These are phyloP conservation scores for Mythimna albipuncta DNA, from an alignment of 2,888 invertebrate genomes.

Conservation along the genomic window DNA sequence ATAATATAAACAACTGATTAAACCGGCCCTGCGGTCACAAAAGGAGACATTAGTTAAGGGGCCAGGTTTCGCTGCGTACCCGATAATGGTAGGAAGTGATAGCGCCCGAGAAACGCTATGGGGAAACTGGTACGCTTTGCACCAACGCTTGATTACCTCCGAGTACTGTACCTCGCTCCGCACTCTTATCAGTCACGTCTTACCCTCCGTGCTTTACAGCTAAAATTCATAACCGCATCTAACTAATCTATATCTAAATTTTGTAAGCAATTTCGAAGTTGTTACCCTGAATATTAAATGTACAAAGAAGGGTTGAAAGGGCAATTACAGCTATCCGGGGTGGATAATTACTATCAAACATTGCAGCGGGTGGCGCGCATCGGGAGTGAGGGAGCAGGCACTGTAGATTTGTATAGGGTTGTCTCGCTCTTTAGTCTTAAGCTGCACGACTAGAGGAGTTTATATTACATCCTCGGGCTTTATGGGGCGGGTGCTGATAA, in stretches of 20 bases:
- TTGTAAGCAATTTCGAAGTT: constrained; percentile 72
- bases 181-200: constrained; percentile 71
- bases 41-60: constrained; percentile 89
- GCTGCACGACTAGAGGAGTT: constrained; percentile 76
- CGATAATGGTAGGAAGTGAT: constrained; percentile 88
- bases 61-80: constrained; percentile 77
- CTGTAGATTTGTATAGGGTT: constrained; percentile 59
- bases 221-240: constrained; percentile 60
- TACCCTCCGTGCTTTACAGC: constrained; percentile 57
- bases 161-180: constrained; percentile 60
- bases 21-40: constrained; percentile 85
- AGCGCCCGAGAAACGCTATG: constrained; percentile 71
- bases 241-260: constrained; percentile 66
- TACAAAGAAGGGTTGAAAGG: constrained; percentile 77
- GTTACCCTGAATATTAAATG: constrained; percentile 76
- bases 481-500: constrained; percentile 84
- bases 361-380: constrained; percentile 64
- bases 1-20: constrained; percentile 90
- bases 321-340: constrained; percentile 74
- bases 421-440: constrained; percentile 69
- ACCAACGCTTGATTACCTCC: constrained; percentile 73
- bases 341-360: constrained; percentile 74
- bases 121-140: constrained; percentile 79
- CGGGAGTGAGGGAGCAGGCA: constrained; percentile 59
- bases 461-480: constrained; percentile 77